Evolutionary conservation across 2,888 invertebrate genomes (phyloP).

Genomic region (Pachymerium ferrugineum): DNA sequence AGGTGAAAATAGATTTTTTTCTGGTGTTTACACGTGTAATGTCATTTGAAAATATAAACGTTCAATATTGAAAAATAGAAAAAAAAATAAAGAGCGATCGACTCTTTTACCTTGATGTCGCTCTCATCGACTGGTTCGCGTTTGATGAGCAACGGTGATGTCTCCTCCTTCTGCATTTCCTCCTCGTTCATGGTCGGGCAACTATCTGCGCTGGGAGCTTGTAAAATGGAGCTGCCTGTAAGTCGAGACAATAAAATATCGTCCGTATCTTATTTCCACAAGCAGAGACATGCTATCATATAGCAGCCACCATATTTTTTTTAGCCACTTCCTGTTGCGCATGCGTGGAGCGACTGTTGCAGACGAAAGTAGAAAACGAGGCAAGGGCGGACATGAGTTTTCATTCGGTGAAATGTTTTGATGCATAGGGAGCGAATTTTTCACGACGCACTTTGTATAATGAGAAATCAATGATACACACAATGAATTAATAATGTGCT

Average conservation of each 20-base stretch:
- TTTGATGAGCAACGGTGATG: slow-evolving; percentile 19
- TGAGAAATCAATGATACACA: background rate
- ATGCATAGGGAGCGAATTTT: background rate
- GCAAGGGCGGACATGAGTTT: background rate
- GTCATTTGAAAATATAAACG: too few relatives aligned
- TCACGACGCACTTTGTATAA: background rate
- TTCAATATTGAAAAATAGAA: too few relatives aligned
- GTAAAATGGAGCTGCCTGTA: slow-evolving; percentile 2
- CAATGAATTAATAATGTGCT: slow-evolving; percentile 2
- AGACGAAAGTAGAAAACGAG: slow-evolving; percentile 2
- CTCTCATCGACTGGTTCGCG: slow-evolving; percentile 32
- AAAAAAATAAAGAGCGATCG: too few relatives aligned
- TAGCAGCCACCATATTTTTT: background rate
- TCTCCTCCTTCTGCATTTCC: slow-evolving; percentile 2
- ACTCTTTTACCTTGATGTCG: slow-evolving; percentile 33
- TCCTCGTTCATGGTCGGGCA: background rate
- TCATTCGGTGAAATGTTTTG: background rate
- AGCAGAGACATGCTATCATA: background rate
- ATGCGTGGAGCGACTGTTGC: background rate
- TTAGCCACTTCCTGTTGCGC: background rate
- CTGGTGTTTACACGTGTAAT: too few relatives aligned
- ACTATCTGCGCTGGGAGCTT: background rate
- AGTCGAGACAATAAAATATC: slow-evolving; percentile 2
- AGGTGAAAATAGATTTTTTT: too few relatives aligned
- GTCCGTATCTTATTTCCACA: slow-evolving; percentile 2